Evolutionary conservation across 2,888 invertebrate species (phyloP).

Genomic region (Heterodera filipjevi): DNA sequence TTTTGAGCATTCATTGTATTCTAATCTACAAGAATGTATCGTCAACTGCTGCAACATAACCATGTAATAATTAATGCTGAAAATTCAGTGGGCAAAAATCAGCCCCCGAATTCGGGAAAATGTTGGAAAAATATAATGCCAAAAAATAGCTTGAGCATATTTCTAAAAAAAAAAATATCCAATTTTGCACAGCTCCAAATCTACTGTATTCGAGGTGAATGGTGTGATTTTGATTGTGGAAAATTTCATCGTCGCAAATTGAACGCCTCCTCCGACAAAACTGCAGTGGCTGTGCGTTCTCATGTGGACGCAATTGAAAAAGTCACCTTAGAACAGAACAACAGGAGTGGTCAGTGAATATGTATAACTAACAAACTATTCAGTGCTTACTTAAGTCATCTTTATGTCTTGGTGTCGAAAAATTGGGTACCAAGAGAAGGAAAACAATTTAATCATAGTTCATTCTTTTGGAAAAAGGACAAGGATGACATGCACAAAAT

Average conservation of each 20-base stretch:
- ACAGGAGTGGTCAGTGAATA: background rate
- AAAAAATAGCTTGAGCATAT: no score
- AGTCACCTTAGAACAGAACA: background rate
- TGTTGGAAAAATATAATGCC: no score
- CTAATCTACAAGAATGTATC: conserved; percentile 6
- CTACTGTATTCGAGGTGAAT: conserved; percentile 20
- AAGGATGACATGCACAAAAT: no score
- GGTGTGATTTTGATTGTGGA: conserved; percentile 20
- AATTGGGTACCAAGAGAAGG: no score
- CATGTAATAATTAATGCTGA: background rate
- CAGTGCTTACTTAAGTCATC: no score
- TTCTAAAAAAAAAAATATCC: no score
- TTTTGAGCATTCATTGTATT: no score
- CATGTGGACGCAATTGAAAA: conserved; percentile 1
- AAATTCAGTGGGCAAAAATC: background rate
- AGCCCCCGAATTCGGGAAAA: no score
- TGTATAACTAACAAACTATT: no score
- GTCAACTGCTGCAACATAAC: conserved; percentile 13
- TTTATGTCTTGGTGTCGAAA: no score
- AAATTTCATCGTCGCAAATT: conserved; percentile 18
- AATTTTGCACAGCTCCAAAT: conserved; percentile 6
- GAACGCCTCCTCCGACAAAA: background rate
- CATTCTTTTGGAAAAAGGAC: no score
- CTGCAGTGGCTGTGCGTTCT: background rate
- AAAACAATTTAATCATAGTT: no score